Evolutionary conservation across 2,797 vertebrate genomes (phyloP).

Genomic region (Neosalanx taihuensis): DNA sequence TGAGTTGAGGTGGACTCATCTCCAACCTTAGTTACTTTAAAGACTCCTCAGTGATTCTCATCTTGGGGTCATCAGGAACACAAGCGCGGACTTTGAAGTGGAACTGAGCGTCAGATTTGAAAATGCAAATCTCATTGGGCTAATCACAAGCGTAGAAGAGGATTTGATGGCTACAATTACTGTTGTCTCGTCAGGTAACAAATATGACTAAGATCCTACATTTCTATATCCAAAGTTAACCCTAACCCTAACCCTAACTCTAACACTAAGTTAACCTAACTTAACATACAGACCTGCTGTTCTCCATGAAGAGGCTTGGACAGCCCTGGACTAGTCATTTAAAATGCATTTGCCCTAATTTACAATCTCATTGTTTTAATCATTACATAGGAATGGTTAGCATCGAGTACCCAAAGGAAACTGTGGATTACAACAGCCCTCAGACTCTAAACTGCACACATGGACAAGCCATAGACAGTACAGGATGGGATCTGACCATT

Average conservation of each 20-base stretch:
- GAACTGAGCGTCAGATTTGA: conserved; percentile 23
- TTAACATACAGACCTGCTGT: too few relatives aligned
- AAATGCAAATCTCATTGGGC: conserved; percentile 25
- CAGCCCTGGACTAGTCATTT: background rate
- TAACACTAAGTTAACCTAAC: too few relatives aligned
- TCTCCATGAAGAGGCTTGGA: too few relatives aligned
- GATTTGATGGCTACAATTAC: fast-evolving
- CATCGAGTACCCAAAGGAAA: conserved; percentile 12
- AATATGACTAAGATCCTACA: background rate
- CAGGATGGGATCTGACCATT: conserved; percentile 52
- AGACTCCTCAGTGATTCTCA: background rate
- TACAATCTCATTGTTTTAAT: background rate
- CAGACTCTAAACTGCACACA: conserved; percentile 47
- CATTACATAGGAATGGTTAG: conserved; percentile 58
- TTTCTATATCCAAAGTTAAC: background rate
- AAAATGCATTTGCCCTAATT: background rate
- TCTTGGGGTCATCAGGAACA: background rate
- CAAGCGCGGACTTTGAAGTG: conserved; percentile 41
- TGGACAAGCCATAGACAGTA: background rate
- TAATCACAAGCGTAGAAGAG: fast-evolving
- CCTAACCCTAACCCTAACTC: too few relatives aligned
- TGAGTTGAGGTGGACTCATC: too few relatives aligned
- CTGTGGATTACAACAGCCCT: conserved; percentile 31
- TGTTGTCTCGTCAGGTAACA: conserved; percentile 52
- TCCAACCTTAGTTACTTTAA: background rate